Percentiles rank a stretch among this genome's conserved stretches.
Evolutionary conservation across 2,113 vertebrate genomes (phyloP).

Genomic region (Monarcha castaneiventris): DNA sequence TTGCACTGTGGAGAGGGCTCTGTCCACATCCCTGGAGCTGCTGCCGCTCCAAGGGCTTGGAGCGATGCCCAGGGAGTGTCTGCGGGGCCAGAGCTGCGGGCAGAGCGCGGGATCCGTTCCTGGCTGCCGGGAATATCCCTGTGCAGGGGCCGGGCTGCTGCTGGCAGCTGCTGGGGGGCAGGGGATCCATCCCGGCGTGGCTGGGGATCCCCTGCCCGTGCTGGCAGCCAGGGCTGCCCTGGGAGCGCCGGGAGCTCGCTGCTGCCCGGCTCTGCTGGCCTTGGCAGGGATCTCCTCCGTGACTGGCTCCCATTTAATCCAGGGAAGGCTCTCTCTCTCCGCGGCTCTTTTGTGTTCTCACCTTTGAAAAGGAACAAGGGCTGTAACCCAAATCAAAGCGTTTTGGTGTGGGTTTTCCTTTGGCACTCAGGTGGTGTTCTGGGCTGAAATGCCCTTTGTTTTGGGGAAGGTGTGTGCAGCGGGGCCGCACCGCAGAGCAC

Average conservation of each 20-base stretch:
- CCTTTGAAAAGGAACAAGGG: not conserved
- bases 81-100: fast-evolving
- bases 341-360: not conserved
- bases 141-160: not conserved
- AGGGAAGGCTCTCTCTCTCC: not conserved
- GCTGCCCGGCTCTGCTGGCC: not conserved
- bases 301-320: not conserved
- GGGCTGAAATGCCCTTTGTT: not conserved
- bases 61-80: fast-evolving
- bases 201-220: not conserved
- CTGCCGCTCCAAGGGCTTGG: not conserved
- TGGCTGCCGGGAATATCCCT: not conserved
- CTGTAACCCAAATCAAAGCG: not conserved
- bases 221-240: not conserved
- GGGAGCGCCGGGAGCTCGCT: not conserved
- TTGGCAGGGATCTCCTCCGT: not conserved
- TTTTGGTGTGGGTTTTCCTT: not conserved
- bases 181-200: too few relatives aligned
- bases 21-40: fast-evolving
- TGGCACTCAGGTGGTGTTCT: fast-evolving
- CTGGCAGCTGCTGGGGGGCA: not conserved
- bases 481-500: fast-evolving
- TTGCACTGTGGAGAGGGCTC: not conserved
- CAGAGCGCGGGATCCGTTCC: not conserved
- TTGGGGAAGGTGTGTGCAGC: not conserved